Evolutionary conservation across 2,797 vertebrate genomes (phyloP), one percentile per base, ranked within the genome.

Genomic region (Philypnodon macrostomus): DNA sequence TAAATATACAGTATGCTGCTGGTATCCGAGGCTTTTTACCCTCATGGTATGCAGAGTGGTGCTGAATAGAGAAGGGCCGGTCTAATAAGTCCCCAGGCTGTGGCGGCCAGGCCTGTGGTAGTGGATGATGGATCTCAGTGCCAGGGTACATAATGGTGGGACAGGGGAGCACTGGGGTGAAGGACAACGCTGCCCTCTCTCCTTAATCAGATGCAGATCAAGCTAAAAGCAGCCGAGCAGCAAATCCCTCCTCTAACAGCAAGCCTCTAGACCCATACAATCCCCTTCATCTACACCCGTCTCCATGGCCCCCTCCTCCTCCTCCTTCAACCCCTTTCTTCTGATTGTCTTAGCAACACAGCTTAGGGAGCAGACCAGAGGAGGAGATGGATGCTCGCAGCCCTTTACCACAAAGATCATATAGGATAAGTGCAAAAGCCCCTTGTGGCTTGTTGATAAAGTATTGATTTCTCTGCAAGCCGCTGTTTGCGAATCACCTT

Each of bases 181-280:
- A 97, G 94, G 94, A 85, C 84, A 85, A 78, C 80, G 65, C 72
- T 87, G 73, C 79, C 81, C 82, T 81, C 70, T 80, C 76, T 85
- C 73, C 75, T 94, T 97, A 98, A 98, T 96, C 92, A 95, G 93
- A 97, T 97, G 95, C 94, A 98, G 95, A 98, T 96, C 93, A 93
- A 91, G 90, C 83, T 79, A 92, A 92, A 92, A 93, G 92, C 95
- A 95, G 90, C 90, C 80, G 92, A 96, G 93, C 95, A 95, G 95
- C 81, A 87, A 81, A 83, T 84, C 81, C 72, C 83, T 79, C 70
- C 70, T 84, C 79, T 71, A 71, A 70, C 67, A 64, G 71, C 26
- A 19, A 79, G 71, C 72, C 80, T 65, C 72, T 59, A 52, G 73
- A 81, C 77, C 75, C 19, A 31, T 67, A 52, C 74, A 78, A 77